Evolutionary conservation across 2,888 invertebrate genomes (phyloP), one percentile per base, ranked within the genome.

Genomic region (Harpagoxenus sublaevis): DNA sequence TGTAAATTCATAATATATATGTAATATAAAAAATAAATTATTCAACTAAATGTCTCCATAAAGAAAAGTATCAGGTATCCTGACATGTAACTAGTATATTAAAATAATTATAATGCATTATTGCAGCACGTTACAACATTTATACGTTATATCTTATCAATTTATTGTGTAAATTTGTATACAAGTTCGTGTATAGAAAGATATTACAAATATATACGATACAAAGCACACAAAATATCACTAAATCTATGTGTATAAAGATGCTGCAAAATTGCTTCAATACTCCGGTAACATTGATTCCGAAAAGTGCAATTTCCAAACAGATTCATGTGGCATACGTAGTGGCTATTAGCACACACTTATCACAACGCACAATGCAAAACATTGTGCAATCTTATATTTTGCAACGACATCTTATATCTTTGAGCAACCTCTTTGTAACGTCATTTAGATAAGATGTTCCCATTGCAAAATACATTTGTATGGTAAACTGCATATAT

Each of bases 361-460:
- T 90, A 90, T 89, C 91, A 89, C 89, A 89, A 88, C 84, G 78
- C 79, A 77, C 81, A 85, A 86, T 84, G 75, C 57, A 51, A 82
- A 63, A 84, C 84, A 89, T 85, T 86, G 82, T 71, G 79, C 68
- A 75, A 81, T 53, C 84, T 75, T 23, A 55, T 65, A 45, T 65
- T 31, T 74, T 73, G 81, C 83, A 90, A 84, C 55, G 83, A 79
- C 63, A 39, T 83, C 77, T 81, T 77, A 84, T 78, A 78, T 66
- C 23, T 51, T 87, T 89, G 90, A 89, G 87, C 90, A 90, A 89
- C 82, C 45, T 79, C 62, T 83, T 81, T 83, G 48, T 65, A 84
- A 84, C 10, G 6, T 57, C 45, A 35, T 71, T 79, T 63, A 84
- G 75, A 79, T 77, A 85, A 81, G 53, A 77, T 42, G 51, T 45